These are phyloP conservation scores for Tubulanus polymorphus DNA, from an alignment of 2,888 invertebrate genomes.

Conservation along the genomic window DNA sequence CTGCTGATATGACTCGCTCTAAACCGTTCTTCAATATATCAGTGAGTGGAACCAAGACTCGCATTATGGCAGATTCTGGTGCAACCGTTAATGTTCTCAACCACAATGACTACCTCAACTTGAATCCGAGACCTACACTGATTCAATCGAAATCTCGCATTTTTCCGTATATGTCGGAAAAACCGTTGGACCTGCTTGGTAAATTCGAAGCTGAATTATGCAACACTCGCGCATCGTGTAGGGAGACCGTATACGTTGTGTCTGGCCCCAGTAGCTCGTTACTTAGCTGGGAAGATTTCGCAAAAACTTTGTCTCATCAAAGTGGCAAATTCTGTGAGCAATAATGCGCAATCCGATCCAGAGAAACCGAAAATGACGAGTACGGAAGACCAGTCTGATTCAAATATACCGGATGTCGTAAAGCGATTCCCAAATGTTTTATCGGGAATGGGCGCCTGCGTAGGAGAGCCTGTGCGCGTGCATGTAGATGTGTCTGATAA, in stretches of 20 bases:
- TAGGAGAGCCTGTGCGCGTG: too few relatives aligned
- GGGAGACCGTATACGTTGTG: too few relatives aligned
- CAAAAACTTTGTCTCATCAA: background rate
- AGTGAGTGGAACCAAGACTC: background rate
- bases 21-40: background rate
- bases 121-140: background rate
- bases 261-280: too few relatives aligned
- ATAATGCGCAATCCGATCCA: too few relatives aligned
- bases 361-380: too few relatives aligned
- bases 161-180: background rate
- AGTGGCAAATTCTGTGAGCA: background rate
- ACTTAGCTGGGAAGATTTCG: too few relatives aligned
- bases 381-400: too few relatives aligned
- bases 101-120: background rate
- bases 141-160: background rate
- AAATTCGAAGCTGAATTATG: background rate
- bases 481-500: constrained; percentile 8
- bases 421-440: background rate
- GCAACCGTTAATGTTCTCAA: background rate
- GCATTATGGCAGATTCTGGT: background rate
- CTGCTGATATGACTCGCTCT: background rate
- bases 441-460: constrained; percentile 2
- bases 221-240: too few relatives aligned
- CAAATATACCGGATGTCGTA: background rate
- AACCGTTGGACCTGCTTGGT: background rate